These are phyloP conservation scores for Gnathochromis pfefferi DNA, from an alignment of 2,113 vertebrate species.

Conservation along the genomic window DNA sequence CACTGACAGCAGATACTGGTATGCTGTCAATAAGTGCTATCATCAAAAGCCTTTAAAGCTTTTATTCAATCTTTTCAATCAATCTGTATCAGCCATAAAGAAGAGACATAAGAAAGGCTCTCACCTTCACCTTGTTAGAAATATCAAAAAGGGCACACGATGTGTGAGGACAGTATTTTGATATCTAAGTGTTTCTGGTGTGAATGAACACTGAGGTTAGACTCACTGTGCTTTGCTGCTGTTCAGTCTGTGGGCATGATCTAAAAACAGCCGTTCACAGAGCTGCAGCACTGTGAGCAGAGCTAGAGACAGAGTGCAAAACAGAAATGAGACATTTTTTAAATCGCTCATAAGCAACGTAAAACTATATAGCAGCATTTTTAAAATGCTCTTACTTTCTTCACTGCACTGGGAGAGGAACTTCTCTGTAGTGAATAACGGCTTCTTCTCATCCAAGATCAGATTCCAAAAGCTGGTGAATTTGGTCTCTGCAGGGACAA, in stretches of 20 bases:
- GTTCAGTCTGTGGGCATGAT: constrained; percentile 81
- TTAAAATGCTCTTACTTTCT: constrained; percentile 77
- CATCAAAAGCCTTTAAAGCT: neutral
- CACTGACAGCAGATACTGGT: neutral
- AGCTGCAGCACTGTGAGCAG: constrained; percentile 81
- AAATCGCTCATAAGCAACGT: neutral
- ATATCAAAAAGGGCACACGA: neutral
- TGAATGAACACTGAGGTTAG: neutral
- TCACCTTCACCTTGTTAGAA: neutral
- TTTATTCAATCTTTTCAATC: neutral
- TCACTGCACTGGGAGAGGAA: constrained; percentile 85
- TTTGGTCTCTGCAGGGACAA: constrained; percentile 78
- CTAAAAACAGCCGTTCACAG: constrained; percentile 87
- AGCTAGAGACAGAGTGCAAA: constrained; percentile 29
- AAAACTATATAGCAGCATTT: neutral
- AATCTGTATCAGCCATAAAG: neutral
- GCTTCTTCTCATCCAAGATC: constrained; percentile 91
- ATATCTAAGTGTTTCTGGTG: neutral
- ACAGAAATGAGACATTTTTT: neutral
- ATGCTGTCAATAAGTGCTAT: accelerated
- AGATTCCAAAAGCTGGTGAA: constrained; percentile 86
- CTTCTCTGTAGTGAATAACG: constrained; percentile 92
- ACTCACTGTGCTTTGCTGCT: constrained; percentile 88
- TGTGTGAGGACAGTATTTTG: neutral
- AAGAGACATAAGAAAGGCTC: neutral